phyloP scores from a whole-genome alignment of 2,113 vertebrate genomes.

The Prunella himalayana region DNA sequence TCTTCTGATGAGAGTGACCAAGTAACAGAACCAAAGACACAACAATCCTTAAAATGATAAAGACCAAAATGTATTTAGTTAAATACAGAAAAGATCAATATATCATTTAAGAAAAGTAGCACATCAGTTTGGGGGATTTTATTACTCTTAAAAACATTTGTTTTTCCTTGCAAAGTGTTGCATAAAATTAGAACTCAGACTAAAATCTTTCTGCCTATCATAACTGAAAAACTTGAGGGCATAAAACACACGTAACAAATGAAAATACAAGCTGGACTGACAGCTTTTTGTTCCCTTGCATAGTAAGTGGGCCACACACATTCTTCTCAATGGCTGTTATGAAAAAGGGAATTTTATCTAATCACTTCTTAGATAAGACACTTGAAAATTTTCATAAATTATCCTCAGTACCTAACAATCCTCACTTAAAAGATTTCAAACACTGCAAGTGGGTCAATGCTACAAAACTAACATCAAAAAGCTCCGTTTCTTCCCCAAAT shows the following conservation, averaged over 20 bases:
- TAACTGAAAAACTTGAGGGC: not conserved
- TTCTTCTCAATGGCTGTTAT: not conserved
- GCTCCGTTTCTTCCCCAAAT: not conserved
- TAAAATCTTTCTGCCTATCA: not conserved
- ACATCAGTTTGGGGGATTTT: accelerated
- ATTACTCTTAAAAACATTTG: not conserved
- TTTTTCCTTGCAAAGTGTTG: not conserved
- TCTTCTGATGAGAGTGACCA: not conserved
- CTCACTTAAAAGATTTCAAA: not conserved
- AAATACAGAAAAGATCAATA: not conserved
- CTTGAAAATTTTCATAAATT: not conserved
- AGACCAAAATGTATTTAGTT: not conserved
- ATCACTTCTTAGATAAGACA: not conserved
- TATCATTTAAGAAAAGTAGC: not conserved
- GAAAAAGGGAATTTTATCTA: not conserved
- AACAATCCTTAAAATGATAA: not conserved
- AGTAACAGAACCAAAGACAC: not conserved
- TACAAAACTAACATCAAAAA: not conserved
- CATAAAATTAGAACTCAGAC: not conserved
- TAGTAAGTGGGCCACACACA: not conserved
- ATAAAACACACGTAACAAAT: not conserved
- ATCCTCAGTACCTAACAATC: not conserved
- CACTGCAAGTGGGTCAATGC: not conserved
- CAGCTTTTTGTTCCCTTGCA: not conserved
- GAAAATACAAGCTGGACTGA: not conserved